Evolutionary conservation across 2,888 invertebrate genomes (phyloP).

Genomic region (Drosophila sordidula): DNA sequence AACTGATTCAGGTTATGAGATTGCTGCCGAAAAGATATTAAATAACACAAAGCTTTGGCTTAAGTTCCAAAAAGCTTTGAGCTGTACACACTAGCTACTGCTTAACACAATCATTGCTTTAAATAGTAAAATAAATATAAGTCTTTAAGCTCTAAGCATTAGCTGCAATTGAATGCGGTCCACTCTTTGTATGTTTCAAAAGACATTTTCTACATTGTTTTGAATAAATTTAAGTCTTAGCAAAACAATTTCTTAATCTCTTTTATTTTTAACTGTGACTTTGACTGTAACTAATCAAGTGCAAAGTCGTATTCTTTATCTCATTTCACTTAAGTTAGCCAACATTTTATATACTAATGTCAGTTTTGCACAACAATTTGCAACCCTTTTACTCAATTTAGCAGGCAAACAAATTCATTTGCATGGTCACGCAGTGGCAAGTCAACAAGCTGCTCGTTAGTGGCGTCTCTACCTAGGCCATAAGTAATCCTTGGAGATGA

Average conservation of each 20-base stretch:
- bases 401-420: conserved; percentile 21
- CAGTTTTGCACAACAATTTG: conserved; percentile 16
- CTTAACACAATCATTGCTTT: no score
- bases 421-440: conserved; percentile 30
- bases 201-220: no score
- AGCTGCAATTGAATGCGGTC: no score
- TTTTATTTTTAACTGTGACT: not conserved
- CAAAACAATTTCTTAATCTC: not conserved
- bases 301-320: not conserved
- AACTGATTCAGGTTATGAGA: not conserved
- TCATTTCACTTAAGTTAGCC: not conserved
- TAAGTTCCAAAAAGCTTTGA: no score
- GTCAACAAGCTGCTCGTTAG: conserved; percentile 18
- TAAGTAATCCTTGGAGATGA: conserved; percentile 30
- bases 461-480: conserved; percentile 2
- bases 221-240: no score
- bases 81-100: no score
- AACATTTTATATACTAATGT: not conserved
- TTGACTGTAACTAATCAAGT: not conserved
- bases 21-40: conserved; percentile 4
- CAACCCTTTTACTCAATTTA: conserved; percentile 34
- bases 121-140: no score
- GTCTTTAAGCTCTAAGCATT: no score
- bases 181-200: no score
- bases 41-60: not conserved